Conservation (phyloP, 2,888 invertebrate genomes). For the Lithodes maja region DNA sequence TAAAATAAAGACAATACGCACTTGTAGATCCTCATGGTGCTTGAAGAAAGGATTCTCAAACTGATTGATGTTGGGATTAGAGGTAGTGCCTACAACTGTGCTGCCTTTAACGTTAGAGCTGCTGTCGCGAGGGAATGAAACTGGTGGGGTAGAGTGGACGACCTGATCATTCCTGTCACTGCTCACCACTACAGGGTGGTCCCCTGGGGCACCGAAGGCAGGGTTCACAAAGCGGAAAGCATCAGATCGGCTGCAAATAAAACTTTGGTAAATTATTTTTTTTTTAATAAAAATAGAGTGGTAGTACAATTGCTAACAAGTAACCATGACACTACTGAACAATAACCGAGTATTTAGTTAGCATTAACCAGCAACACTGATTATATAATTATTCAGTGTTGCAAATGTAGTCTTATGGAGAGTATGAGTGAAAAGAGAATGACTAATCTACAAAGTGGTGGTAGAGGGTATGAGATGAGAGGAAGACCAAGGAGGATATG, state of each 20-base stretch:
- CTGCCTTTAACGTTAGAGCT: background rate
- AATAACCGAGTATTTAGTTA: no score
- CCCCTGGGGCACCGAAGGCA: constrained; percentile 24
- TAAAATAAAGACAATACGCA: background rate
- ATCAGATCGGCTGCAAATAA: background rate
- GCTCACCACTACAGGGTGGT: background rate
- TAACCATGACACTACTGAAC: no score
- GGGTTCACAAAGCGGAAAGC: constrained; percentile 30
- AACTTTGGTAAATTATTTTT: background rate
- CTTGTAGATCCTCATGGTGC: constrained; percentile 2
- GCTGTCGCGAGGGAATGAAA: background rate
- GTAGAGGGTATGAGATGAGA: no score
- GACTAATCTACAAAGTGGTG: no score
- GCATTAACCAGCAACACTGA: no score
- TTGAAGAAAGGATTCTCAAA: constrained; percentile 31
- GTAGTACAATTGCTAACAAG: no score
- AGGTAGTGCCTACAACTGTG: background rate
- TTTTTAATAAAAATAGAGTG: no score
- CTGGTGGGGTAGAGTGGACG: background rate
- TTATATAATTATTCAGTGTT: no score
- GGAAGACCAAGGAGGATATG: no score
- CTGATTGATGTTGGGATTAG: background rate
- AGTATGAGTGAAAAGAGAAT: no score
- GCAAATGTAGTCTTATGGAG: no score
- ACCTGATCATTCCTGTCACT: background rate